Base-by-base conservation (phyloP, 2,113 vertebrate genomes). In the Crocuta crocuta region DNA sequence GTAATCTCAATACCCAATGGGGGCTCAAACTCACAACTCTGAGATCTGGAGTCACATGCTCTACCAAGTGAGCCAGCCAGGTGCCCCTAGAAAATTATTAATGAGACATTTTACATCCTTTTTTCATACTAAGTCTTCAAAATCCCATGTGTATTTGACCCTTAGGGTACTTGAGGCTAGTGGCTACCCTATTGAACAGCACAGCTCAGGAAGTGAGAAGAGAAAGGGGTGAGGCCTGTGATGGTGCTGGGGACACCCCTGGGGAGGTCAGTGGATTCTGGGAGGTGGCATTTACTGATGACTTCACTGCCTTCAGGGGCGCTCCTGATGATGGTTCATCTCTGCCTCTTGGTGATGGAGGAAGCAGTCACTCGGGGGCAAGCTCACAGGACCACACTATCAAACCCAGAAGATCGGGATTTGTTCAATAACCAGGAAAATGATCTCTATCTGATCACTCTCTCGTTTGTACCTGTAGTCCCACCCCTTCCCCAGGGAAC, bases 391-490 rank as follows among this genome's bases (percentile, higher is more conserved):
- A n/a, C 61, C 10, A 5, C 23, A 17, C 2, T 23, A 24, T 12
- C 71, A 80, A 50, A 61, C 50, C 48, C 5, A 31, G 39, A 39
- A 43, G 66, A n/a, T n/a, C n/a, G 17, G 5, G 35, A 21, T 79
- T 76, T 80, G n/a, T 43, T 85, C 31, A n/a, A 43, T 74, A 28
- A 19, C 31, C 31, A 68, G 79, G 82, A 68, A 84, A 24, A 11
- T 10, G 35, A 35, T 11, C 19, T 70, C 1, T 43, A 11, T 9
- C n/a, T n/a, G 66, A 33, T 7, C 45, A 10, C 33, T 24, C 24
- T 19, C 66, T 21, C 2, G 0, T 4, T n/a, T 6, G 4, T 73
- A 6, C 0, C 0, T 23, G 81, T 4, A 9, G 45, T 24, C 50
- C 13, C 11, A 12, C 11, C 35, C 43, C 24, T 66, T 79, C 61